Percentiles rank a stretch among this genome's conserved stretches.
phyloP scores from a whole-genome alignment of 2,113 vertebrate species.

The Nesoenas mayeri region DNA sequence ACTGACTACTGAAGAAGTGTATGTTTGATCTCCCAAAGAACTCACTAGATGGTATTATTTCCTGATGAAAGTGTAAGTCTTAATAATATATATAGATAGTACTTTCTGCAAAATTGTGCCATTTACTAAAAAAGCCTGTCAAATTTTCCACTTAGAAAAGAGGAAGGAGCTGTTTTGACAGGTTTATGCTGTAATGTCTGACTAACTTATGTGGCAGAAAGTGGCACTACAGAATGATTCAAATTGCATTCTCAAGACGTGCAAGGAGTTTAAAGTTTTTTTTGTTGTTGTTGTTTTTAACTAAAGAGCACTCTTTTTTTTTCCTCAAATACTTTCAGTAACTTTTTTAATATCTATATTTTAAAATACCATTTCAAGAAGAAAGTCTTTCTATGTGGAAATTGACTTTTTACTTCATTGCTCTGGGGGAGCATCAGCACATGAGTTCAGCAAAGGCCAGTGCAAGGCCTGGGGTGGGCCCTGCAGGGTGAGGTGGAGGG shows the following conservation, averaged over 20 bases:
- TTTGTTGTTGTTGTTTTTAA: not conserved
- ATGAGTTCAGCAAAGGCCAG: not conserved
- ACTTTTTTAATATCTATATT: not conserved
- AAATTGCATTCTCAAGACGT: not conserved
- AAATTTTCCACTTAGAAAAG: not conserved
- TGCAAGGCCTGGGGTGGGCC: accelerated
- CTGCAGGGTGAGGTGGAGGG: not conserved
- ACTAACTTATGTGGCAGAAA: not conserved
- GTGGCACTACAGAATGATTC: not conserved
- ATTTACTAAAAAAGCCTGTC: not conserved
- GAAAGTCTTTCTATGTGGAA: not conserved
- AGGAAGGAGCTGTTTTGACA: constrained; percentile 7
- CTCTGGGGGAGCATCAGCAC: not conserved
- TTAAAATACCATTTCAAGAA: not conserved
- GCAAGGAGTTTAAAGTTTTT: not conserved
- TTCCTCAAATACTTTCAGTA: not conserved
- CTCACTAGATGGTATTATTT: not conserved
- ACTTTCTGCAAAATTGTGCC: not conserved
- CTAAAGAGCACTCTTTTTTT: not conserved
- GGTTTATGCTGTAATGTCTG: not conserved
- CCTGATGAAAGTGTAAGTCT: not conserved
- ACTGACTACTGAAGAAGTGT: not conserved
- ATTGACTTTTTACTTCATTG: not conserved
- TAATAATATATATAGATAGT: not conserved
- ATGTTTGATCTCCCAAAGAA: not conserved